Evolutionary conservation across 2,797 vertebrate genomes (phyloP), one percentile per base, ranked within the genome.

Genomic region (Lepilemur ruficaudatus): DNA sequence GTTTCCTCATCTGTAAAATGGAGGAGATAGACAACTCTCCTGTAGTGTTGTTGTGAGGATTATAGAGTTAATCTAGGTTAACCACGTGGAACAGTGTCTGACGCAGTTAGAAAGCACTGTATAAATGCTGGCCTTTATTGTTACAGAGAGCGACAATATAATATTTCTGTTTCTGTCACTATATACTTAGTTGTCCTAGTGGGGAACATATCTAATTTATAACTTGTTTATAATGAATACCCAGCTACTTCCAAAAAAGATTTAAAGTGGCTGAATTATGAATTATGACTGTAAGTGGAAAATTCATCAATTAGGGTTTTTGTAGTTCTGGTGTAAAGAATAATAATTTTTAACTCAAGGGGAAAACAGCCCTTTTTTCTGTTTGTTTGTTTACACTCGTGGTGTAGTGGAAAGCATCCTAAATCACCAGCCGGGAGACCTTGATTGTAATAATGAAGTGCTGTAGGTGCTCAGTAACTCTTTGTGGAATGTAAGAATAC

Each of bases 191-290:
- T 86, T 81, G 46, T 88, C 55, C 87, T 7, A 79, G 69, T 57
- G 32, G 15, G n/a, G 57, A 48, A 2, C 1, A 65, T 90, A 22
- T 61, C n/a, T 94, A 52, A 84, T 72, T 48, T 83, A 89, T 61
- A 80, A 88, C 46, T 81, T 87, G 52, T 72, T 70, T 87, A 32
- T 78, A 87, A 84, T 43, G 32, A 76, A 81, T 87, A 70, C 8
- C 38, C 25, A 80, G 52, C 72, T 55, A 91, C 85, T 84, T 91
- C 55, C 72, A 84, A 81, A 85, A 50, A 87, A 85, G 75, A 87
- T 63, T 86, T 61, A 86, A 91, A 80, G 46, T 76, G 46, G 18
- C 10, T 83, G 70, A 92, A 93, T 50, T 79, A 73, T 83, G 70
- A 92, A 93, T 50, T 79, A 73, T 32, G 30, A 46, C 32, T 91